Base-by-base conservation (phyloP, 1,140 invertebrate genomes). In the Zaprionus ghesquierei region DNA sequence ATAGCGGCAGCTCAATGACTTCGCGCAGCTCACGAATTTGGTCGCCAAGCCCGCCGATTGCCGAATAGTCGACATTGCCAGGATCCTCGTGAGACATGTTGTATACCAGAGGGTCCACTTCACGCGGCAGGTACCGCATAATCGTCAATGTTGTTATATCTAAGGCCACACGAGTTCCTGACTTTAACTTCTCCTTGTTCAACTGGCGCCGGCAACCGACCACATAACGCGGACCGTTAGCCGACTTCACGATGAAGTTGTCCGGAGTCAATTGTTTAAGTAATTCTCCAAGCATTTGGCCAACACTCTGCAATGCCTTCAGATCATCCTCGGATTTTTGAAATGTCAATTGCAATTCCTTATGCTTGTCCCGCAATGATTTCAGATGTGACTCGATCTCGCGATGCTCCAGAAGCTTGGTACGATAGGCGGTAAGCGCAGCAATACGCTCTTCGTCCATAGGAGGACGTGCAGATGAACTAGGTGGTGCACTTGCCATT, bases 251-350 rank as follows among this genome's bases (percentile, higher is more conserved):
- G 12, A 85, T 85, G 9, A 78, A 93, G 99, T 99, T 99, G 90
- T 99, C 98, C 93, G 99, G 98, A 66, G 98, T 99, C 8, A 99
- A 93, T 93, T 99, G 98, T 92, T 99, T 99, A 5, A 99, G 93
- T 12, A 99, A 98, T 94, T 99, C 99, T 13, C 98, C 99, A 72
- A 99, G 98, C 93, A 99, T 99, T 95, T 99, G 98, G 10, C 99
- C 99, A 86, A 99, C 99, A 93, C 98, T 99, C 92, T 99, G 99
- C 13, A 99, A 92, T 15, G 99, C 98, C 93, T 99, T 99, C 38
- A 99, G 93, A 93, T 99, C 98, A 94, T 99, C 99, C 94, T 99
- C 99, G 73, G 98, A 99, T 92, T 99, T 99, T 86, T 99, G 98
- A 94, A 98, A 99, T 82, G 98, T 96, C 92, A 99, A 99, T 10